phyloP scores from a whole-genome alignment of 1,140 invertebrate species.

The Psilanteris sp. region DNA sequence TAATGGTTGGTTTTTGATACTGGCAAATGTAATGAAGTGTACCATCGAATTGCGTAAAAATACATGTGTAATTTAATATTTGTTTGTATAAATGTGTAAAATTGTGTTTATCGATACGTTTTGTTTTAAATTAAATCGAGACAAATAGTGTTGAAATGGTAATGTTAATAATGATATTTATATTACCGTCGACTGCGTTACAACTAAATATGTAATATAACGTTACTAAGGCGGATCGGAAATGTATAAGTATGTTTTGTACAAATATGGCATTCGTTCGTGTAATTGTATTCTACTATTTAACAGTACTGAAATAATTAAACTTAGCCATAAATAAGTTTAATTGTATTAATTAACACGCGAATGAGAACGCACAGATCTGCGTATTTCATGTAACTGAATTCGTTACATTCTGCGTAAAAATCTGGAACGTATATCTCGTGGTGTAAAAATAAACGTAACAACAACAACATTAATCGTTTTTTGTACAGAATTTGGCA shows the following conservation, averaged over 20 bases:
- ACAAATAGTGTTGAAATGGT: neutral
- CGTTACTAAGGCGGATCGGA: slow-evolving; percentile 15
- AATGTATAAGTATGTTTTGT: slow-evolving; percentile 24
- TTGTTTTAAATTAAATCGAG: neutral
- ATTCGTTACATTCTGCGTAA: slow-evolving; percentile 23
- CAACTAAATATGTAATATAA: slow-evolving; percentile 14
- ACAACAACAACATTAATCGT: too few species aligned
- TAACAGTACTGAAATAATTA: slow-evolving; percentile 52
- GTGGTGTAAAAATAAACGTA: slow-evolving; percentile 21
- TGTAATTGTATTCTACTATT: slow-evolving; percentile 45
- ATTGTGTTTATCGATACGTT: too few species aligned
- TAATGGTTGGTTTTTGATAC: too few species aligned
- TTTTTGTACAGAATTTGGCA: slow-evolving; percentile 19
- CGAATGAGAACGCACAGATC: slow-evolving; percentile 31
- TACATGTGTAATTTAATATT: too few species aligned
- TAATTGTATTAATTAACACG: slow-evolving; percentile 53
- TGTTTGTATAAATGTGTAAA: too few species aligned
- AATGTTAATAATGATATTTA: slow-evolving; percentile 13
- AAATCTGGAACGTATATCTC: slow-evolving; percentile 6
- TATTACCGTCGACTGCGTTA: slow-evolving; percentile 22
- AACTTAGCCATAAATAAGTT: slow-evolving; percentile 51
- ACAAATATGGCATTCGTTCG: slow-evolving; percentile 32
- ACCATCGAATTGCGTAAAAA: too few species aligned
- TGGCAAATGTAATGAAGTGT: too few species aligned
- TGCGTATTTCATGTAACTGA: slow-evolving; percentile 20